These are phyloP conservation scores for Thymallus thymallus DNA, from an alignment of 2,113 vertebrate genomes.

Conservation along the genomic window DNA sequence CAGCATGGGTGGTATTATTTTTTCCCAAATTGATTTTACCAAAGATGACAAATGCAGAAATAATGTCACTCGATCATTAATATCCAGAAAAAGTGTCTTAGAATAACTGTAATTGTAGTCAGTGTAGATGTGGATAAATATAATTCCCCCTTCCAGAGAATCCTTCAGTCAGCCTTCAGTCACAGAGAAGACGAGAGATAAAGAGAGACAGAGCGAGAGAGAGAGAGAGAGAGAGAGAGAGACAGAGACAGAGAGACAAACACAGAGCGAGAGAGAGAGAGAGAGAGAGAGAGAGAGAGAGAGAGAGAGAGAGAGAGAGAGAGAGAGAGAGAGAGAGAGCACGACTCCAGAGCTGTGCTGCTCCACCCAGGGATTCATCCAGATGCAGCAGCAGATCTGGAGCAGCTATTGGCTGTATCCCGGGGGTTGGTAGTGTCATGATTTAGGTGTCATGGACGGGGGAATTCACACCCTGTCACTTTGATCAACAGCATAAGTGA, in stretches of 20 bases:
- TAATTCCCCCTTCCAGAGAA: conserved; percentile 18
- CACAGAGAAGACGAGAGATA: background rate
- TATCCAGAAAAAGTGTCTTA: too few relatives aligned
- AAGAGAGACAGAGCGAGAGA: background rate
- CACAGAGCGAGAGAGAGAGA: too few relatives aligned
- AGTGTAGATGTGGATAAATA: conserved; percentile 35
- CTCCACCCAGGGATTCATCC: conserved; percentile 35
- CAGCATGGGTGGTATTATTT: too few relatives aligned
- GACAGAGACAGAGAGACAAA: background rate
- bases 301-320: too few relatives aligned
- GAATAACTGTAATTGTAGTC: conserved; percentile 7
- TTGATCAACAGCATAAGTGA: conserved; percentile 66
- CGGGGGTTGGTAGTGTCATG: conserved; percentile 48
- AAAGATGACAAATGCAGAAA: too few relatives aligned
- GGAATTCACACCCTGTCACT: conserved; percentile 66
- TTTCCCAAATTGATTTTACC: too few relatives aligned
- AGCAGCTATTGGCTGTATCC: conserved; percentile 55
- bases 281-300: background rate
- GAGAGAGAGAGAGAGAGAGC: background rate
- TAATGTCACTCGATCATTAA: too few relatives aligned
- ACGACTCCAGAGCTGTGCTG: conserved; percentile 3
- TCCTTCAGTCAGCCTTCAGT: conserved; percentile 17
- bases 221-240: too few relatives aligned
- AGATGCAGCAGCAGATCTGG: conserved; percentile 51
- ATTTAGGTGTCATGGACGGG: conserved; percentile 67